These are phyloP conservation scores for Pachyrhynchus sulphureomaculatus DNA, from an alignment of 1,140 invertebrate genomes.

Conservation along the genomic window DNA sequence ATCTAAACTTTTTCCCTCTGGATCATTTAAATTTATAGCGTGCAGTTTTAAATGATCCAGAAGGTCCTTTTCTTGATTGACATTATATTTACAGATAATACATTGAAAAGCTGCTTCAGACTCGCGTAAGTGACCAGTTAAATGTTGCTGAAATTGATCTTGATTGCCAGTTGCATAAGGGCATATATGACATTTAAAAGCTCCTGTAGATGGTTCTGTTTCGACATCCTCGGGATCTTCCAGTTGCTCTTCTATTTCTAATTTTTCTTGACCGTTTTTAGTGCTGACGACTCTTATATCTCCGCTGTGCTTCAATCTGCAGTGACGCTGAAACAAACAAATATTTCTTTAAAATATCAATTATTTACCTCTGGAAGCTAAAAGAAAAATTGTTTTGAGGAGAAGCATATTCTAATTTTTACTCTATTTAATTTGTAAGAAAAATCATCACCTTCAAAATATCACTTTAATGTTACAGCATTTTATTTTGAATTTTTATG, in stretches of 20 bases:
- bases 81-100: conserved; percentile 77
- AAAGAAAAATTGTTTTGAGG: too few relatives aligned
- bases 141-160: conserved; percentile 66
- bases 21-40: conserved; percentile 25
- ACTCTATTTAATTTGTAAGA: too few relatives aligned
- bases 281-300: conserved; percentile 65
- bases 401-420: too few relatives aligned
- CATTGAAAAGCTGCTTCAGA: conserved; percentile 75
- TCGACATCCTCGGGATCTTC: conserved; percentile 47
- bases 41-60: conserved; percentile 47
- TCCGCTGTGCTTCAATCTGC: conserved; percentile 70
- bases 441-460: too few relatives aligned
- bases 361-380: too few relatives aligned
- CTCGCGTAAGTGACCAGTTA: conserved; percentile 70
- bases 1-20: conserved; percentile 63
- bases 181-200: conserved; percentile 67
- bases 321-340: conserved; percentile 64
- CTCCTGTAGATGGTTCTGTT: conserved; percentile 41
- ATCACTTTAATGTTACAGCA: too few relatives aligned
- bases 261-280: conserved; percentile 52
- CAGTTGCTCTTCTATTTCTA: conserved; percentile 46
- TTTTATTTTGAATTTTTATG: too few relatives aligned
- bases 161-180: conserved; percentile 70
- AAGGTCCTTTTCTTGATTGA: conserved; percentile 52
- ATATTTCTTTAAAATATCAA: not conserved